These are phyloP conservation scores for Cistogaster globosa DNA, from an alignment of 2,888 invertebrate genomes.

Conservation along the genomic window DNA sequence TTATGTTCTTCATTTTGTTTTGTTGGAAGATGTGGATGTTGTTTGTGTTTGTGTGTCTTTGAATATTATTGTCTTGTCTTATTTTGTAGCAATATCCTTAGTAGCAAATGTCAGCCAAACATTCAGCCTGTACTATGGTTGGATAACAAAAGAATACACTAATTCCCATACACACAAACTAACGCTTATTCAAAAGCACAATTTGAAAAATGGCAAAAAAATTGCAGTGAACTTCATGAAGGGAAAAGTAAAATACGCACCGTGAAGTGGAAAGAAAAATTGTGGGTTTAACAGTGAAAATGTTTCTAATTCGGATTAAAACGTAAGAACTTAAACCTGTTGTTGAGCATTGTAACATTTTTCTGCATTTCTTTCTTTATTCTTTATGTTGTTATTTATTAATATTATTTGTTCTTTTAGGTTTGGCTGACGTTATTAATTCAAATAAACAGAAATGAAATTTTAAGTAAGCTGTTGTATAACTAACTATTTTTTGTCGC, in stretches of 20 bases:
- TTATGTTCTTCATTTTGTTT: conserved; percentile 24
- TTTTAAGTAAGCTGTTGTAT: conserved; percentile 26
- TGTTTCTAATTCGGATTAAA: conserved; percentile 68
- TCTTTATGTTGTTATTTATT: conserved; percentile 22
- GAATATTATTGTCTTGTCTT: conserved; percentile 38
- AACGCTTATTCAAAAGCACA: not conserved
- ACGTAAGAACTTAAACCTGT: conserved; percentile 62
- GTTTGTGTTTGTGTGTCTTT: not conserved
- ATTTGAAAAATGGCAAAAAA: not conserved
- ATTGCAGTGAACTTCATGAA: not conserved
- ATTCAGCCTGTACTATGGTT: conserved; percentile 46
- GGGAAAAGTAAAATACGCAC: conserved; percentile 23
- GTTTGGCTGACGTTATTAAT: conserved; percentile 31
- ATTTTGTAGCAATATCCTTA: conserved; percentile 23
- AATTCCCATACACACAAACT: conserved; percentile 1
- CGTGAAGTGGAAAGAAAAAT: conserved; percentile 51
- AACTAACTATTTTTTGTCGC: not conserved
- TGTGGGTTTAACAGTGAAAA: conserved; percentile 65
- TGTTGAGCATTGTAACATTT: conserved; percentile 22
- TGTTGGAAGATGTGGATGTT: conserved; percentile 24
- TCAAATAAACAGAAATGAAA: conserved; percentile 14
- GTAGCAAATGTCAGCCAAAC: conserved; percentile 54
- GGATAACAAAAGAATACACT: conserved; percentile 45
- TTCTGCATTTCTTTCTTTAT: not conserved
- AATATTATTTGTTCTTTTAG: not conserved